Base-by-base conservation (phyloP, 2,113 vertebrate species). In the Glareola pratincola region DNA sequence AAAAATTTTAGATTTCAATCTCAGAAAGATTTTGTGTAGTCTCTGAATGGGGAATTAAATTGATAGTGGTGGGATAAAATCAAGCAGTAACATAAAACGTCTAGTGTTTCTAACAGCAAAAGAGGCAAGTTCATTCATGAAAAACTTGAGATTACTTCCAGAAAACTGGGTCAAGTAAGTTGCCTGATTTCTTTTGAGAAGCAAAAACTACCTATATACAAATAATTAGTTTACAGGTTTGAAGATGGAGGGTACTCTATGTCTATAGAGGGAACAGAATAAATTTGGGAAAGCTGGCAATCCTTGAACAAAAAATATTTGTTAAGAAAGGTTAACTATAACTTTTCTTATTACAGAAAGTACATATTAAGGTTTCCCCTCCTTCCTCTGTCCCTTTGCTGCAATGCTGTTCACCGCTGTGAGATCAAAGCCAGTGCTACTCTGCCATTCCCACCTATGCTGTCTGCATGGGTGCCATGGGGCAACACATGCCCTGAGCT, bases 391-490 rank as follows among this genome's bases (percentile, higher is more conserved):
- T 21, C 5, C 9, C 48, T 82, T 41, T 41, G 6, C 47, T 72
- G 24, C 24, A 74, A 34, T 11, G 17, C 17, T 60, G 5, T 34
- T 53, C 8, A 43, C 5, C 0, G 0, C 16, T 73, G 29, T 1
- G 2, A 34, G 9, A 32, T 23, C 19, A 56, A 43, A 77, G 20
- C 13, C 27, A 27, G 16, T 10, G 27, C 9, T 5, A 0, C 22
- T 75, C n/a, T 87, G 21, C 26, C 17, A 19, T 47, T 87, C 45
- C 6, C 8, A 20, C 34, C 20, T 48, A 3, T 60, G 7, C 4
- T 39, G 19, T 5, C 30, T 26, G 24, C 32, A 30, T 0, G 2
- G 21, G 36, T 5, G 3, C 8, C 7, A 1, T 8, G 16, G 26
- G 11, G 4, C 29, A 7, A 37, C 3, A 2, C 24, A n/a, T 7